These are phyloP conservation scores for Amblyjoppa fuscipennis DNA, from an alignment of 2,888 invertebrate genomes.

Conservation along the genomic window DNA sequence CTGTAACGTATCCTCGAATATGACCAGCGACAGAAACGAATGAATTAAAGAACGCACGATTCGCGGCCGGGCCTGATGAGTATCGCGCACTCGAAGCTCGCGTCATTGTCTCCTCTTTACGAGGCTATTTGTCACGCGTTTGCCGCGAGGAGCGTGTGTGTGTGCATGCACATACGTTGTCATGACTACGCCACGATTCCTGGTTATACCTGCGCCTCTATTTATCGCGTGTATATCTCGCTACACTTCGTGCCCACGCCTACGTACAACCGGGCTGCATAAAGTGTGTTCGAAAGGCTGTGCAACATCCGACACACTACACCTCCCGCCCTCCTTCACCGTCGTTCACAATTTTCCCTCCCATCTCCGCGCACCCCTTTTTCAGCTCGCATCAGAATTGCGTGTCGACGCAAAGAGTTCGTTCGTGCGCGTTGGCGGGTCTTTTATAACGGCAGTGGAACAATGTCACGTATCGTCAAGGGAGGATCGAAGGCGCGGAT, in stretches of 20 bases:
- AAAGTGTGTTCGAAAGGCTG: slow-evolving; percentile 30
- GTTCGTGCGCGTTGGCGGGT: slow-evolving; percentile 10
- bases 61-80: not conserved
- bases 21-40: not conserved
- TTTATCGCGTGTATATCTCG: slow-evolving; percentile 16
- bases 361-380: slow-evolving; percentile 20
- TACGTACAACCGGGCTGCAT: slow-evolving; percentile 1
- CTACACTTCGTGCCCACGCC: not conserved
- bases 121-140: slow-evolving; percentile 81
- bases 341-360: not conserved
- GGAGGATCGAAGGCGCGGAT: slow-evolving; percentile 15
- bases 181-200: slow-evolving; percentile 71
- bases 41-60: not conserved
- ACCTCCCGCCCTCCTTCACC: not conserved
- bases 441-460: slow-evolving; percentile 13
- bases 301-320: slow-evolving; percentile 33
- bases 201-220: slow-evolving; percentile 25
- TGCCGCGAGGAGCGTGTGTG: slow-evolving; percentile 66
- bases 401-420: slow-evolving; percentile 16
- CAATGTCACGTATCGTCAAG: slow-evolving; percentile 32
- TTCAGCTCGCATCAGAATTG: slow-evolving; percentile 16
- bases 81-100: slow-evolving; percentile 66
- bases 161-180: slow-evolving; percentile 70
- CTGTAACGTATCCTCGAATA: not conserved
- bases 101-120: slow-evolving; percentile 80